Conservation (phyloP, 1,140 invertebrate genomes). For the Hyles vespertilio region DNA sequence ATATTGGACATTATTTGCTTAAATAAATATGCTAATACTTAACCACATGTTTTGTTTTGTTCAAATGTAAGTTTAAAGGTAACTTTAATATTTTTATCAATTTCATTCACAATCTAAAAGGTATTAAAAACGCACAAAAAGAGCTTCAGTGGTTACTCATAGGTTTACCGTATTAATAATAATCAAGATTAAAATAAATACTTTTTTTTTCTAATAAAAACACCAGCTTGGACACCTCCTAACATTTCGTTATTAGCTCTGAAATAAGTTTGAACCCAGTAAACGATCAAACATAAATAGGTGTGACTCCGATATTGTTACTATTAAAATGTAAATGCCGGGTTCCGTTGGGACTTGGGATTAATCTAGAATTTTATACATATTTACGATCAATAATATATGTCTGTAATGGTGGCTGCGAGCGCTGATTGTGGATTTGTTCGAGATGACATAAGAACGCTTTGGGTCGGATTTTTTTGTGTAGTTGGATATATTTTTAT, state of each 20-base stretch:
- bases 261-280: conserved; percentile 16
- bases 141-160: too few relatives aligned
- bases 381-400: conserved; percentile 48
- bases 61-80: too few relatives aligned
- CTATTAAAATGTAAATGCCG: conserved; percentile 56
- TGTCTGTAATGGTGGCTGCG: conserved; percentile 30
- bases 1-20: too few relatives aligned
- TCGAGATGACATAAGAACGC: not conserved
- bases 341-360: conserved; percentile 39
- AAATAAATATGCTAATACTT: too few relatives aligned
- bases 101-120: too few relatives aligned
- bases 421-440: conserved; percentile 31
- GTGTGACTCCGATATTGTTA: conserved; percentile 34
- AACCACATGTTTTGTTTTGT: too few relatives aligned
- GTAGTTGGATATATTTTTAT: conserved; percentile 5
- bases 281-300: conserved; percentile 28
- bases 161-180: too few relatives aligned
- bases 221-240: not conserved
- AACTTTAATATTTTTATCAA: too few relatives aligned
- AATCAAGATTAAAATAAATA: too few relatives aligned
- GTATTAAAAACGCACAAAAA: too few relatives aligned
- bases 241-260: not conserved
- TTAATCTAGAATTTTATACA: conserved; percentile 46
- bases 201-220: too few relatives aligned
- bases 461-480: not conserved